phyloP scores from a whole-genome alignment of 2,113 vertebrate species.

The Phalacrocorax brasilianus region DNA sequence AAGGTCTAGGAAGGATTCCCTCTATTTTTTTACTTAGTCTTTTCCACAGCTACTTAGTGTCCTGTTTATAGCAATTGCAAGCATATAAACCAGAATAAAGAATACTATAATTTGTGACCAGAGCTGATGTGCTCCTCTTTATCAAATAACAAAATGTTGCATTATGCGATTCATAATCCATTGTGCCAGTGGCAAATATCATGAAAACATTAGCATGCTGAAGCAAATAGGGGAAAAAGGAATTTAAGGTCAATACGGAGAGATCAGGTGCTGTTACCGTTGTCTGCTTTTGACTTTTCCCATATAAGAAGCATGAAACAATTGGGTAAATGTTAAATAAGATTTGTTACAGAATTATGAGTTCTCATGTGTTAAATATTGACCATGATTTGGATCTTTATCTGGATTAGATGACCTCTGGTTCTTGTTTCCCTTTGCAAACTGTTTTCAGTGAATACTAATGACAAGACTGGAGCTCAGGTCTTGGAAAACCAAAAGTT shows the following conservation, averaged over 20 bases:
- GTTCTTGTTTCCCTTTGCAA: background rate
- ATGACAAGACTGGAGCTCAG: background rate
- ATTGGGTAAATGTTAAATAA: background rate
- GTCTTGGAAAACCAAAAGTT: background rate
- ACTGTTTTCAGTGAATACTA: background rate
- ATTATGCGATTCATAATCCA: background rate
- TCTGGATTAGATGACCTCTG: background rate
- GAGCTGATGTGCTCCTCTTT: background rate
- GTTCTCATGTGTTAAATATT: background rate
- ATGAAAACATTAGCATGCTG: background rate
- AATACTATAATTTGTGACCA: background rate
- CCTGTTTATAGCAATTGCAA: background rate
- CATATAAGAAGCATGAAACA: background rate
- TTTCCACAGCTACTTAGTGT: background rate
- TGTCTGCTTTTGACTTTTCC: background rate
- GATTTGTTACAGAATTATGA: background rate
- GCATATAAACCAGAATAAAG: background rate
- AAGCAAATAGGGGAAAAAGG: background rate
- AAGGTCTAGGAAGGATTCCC: background rate
- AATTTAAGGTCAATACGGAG: background rate
- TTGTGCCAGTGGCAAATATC: background rate
- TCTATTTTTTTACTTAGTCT: background rate
- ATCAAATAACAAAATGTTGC: background rate
- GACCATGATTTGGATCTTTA: background rate
- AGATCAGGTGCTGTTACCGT: background rate